These are phyloP conservation scores for Diadema setosum DNA, from an alignment of 35 echinoderm and acorn worm genomes.

Conservation along the genomic window DNA sequence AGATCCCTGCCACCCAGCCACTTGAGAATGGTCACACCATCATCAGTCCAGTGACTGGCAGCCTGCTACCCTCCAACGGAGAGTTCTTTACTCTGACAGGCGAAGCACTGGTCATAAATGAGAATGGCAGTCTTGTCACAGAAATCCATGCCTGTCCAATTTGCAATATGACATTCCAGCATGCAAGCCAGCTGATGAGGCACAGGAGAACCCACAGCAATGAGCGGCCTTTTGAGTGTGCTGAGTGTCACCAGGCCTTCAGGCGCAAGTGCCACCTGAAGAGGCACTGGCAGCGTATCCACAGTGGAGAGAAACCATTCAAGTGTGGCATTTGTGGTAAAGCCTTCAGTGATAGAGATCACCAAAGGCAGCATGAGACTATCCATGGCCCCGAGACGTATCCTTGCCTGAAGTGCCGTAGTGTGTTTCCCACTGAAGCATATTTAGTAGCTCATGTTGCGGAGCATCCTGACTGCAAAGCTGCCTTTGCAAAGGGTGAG, in stretches of 20 bases:
- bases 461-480: conserved; percentile 91
- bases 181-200: conserved; percentile 81
- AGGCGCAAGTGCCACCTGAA: conserved; percentile 96
- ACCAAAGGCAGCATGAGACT: conserved; percentile 94
- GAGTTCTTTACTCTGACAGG: conserved; percentile 8
- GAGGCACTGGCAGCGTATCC: conserved; percentile 95
- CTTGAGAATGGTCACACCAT: neutral
- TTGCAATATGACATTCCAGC: conserved; percentile 93
- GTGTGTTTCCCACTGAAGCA: conserved; percentile 83
- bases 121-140: neutral
- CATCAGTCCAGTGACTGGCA: neutral
- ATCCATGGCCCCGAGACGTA: conserved; percentile 98
- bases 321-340: conserved; percentile 97
- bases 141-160: conserved; percentile 63
- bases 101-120: conserved; percentile 16
- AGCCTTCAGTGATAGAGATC: conserved; percentile 92
- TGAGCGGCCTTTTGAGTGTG: conserved; percentile 88
- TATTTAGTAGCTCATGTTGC: conserved; percentile 80
- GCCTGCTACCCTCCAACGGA: neutral
- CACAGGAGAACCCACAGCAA: conserved; percentile 89
- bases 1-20: neutral
- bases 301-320: conserved; percentile 97
- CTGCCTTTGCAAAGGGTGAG: conserved; percentile 67
- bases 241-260: conserved; percentile 90
- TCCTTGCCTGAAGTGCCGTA: conserved; percentile 83